These are phyloP conservation scores for Montipora foliosa DNA, from an alignment of 64 coral and sea anemone species.

Conservation along the genomic window DNA sequence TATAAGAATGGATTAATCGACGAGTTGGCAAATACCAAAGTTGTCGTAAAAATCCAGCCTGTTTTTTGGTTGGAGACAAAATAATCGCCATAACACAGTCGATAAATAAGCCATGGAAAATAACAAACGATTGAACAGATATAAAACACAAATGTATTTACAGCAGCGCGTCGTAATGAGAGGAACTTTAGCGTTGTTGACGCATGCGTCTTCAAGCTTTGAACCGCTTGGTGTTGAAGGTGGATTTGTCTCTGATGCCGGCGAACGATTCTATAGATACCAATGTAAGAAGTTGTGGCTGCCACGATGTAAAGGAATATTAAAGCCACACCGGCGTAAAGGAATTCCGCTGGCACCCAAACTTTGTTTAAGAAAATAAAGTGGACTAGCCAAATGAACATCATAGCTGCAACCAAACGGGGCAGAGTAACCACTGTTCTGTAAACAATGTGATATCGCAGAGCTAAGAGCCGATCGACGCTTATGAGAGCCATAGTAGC, in stretches of 20 bases:
- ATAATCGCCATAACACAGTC: not conserved
- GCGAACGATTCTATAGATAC: conserved; percentile 51
- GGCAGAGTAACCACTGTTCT: not conserved
- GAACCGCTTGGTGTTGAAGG: not conserved
- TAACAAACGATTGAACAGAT: conserved; percentile 6
- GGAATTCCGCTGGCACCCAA: conserved; percentile 20
- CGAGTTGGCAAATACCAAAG: conserved; percentile 42
- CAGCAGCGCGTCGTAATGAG: not conserved
- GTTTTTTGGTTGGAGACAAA: not conserved
- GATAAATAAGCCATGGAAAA: not conserved
- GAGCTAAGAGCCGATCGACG: conserved; percentile 45
- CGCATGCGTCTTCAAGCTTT: not conserved
- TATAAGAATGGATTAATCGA: conserved; percentile 61
- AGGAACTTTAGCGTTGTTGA: not conserved
- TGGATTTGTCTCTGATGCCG: conserved; percentile 46
- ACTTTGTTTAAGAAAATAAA: not conserved
- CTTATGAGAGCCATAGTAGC: conserved; percentile 45
- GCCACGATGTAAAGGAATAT: not conserved
- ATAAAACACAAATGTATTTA: conserved; percentile 9
- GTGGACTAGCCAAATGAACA: conserved; percentile 39
- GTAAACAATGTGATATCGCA: conserved; percentile 47
- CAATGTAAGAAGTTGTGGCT: conserved; percentile 9
- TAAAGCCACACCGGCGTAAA: not conserved
- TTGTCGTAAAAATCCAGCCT: not conserved
- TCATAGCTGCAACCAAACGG: not conserved